These are phyloP conservation scores for Poeciliopsis turrubarensis DNA, from an alignment of 2,113 vertebrate genomes.

Conservation along the genomic window DNA sequence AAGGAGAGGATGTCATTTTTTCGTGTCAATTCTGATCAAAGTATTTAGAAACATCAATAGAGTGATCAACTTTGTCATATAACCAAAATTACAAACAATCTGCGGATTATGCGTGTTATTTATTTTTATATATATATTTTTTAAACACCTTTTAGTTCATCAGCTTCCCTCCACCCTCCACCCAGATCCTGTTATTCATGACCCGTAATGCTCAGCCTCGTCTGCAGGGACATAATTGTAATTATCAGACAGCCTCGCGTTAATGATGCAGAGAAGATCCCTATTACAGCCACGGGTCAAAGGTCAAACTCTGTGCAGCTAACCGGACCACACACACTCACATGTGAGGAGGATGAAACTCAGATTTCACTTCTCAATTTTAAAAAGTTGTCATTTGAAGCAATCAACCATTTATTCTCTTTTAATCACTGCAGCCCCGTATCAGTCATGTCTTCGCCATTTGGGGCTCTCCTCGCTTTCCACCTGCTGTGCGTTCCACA, in stretches of 20 bases:
- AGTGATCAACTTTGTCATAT: too few species aligned
- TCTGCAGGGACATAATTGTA: constrained; percentile 29
- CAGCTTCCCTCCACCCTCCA: not conserved
- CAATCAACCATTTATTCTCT: too few species aligned
- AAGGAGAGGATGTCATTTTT: too few species aligned
- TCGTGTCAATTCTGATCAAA: too few species aligned
- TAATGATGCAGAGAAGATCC: constrained; percentile 47
- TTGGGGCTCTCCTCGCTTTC: too few species aligned
- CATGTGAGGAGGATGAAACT: not conserved
- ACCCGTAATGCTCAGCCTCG: constrained; percentile 22
- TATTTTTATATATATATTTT: not conserved
- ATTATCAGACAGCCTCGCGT: constrained; percentile 33
- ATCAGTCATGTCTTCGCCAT: too few species aligned
- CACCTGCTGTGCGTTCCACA: too few species aligned
- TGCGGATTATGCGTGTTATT: not conserved
- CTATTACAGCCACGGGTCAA: constrained; percentile 31
- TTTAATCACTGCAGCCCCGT: too few species aligned
- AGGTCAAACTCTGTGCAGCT: constrained; percentile 50
- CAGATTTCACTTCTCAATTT: not conserved
- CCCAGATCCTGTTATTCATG: not conserved
- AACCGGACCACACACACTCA: constrained; percentile 1
- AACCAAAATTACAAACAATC: not conserved
- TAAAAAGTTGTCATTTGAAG: not conserved
- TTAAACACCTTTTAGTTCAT: not conserved
- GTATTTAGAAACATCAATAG: too few species aligned